Evolutionary conservation across 2,888 invertebrate species (phyloP).

Genomic region (Andrena haemorrhoa): DNA sequence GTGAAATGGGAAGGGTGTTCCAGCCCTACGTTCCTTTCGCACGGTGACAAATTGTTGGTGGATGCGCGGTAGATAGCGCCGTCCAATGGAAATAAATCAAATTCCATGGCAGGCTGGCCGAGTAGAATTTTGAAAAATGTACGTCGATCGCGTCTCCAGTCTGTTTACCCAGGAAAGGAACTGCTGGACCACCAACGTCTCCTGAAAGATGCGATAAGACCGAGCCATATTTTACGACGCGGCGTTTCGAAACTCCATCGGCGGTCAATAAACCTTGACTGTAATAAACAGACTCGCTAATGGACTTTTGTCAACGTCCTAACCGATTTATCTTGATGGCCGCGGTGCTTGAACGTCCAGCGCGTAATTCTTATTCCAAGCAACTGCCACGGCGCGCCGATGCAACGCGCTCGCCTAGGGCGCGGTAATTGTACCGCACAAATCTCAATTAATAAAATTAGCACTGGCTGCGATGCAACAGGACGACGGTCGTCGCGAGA

Average conservation of each 20-base stretch:
- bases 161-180: neutral
- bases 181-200: neutral
- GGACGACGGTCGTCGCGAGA: neutral
- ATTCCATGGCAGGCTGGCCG: neutral
- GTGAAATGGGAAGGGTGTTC: slow-evolving; percentile 19
- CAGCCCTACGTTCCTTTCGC: neutral
- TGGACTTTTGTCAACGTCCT: neutral
- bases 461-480: neutral
- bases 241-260: neutral
- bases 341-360: neutral
- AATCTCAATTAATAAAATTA: slow-evolving; percentile 33
- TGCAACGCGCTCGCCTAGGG: no score
- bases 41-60: slow-evolving; percentile 47
- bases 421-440: slow-evolving; percentile 6
- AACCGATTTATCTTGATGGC: slow-evolving; percentile 20
- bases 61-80: slow-evolving; percentile 26
- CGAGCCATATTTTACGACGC: neutral
- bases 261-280: neutral
- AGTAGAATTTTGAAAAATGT: slow-evolving; percentile 3
- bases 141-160: neutral
- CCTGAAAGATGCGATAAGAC: neutral
- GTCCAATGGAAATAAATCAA: slow-evolving; percentile 46
- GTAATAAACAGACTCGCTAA: neutral
- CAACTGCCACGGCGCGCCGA: neutral
- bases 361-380: neutral